These are phyloP conservation scores for Grantiella picta DNA, from an alignment of 2,113 vertebrate genomes.

Conservation along the genomic window DNA sequence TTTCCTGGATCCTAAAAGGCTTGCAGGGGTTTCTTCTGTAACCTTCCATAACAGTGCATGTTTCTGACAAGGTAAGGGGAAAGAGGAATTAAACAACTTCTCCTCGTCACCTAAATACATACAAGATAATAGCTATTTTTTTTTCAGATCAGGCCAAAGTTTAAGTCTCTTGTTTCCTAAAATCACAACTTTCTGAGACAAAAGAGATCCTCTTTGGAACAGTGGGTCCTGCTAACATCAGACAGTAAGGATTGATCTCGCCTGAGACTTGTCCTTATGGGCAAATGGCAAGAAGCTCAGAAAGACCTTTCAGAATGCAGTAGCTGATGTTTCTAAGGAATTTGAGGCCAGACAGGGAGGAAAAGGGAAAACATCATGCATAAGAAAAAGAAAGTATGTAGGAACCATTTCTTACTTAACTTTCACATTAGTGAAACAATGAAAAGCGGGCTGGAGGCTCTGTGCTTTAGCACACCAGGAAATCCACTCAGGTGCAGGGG, in stretches of 20 bases:
- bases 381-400: neutral
- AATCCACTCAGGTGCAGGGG: neutral
- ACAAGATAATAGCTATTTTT: neutral
- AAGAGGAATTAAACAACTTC: neutral
- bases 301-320: neutral
- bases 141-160: neutral
- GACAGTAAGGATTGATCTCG: neutral
- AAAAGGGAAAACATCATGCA: neutral
- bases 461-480: neutral
- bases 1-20: neutral
- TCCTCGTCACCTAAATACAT: neutral
- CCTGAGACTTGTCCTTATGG: neutral
- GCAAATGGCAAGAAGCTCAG: neutral
- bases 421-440: neutral
- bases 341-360: neutral
- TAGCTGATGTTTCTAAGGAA: neutral
- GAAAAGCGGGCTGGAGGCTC: neutral
- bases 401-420: neutral
- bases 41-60: neutral
- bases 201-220: neutral
- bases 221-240: neutral
- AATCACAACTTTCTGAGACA: neutral
- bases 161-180: neutral
- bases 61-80: neutral
- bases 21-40: neutral